phyloP scores from a whole-genome alignment of 2,888 invertebrate genomes.

The Protonemura montana region DNA sequence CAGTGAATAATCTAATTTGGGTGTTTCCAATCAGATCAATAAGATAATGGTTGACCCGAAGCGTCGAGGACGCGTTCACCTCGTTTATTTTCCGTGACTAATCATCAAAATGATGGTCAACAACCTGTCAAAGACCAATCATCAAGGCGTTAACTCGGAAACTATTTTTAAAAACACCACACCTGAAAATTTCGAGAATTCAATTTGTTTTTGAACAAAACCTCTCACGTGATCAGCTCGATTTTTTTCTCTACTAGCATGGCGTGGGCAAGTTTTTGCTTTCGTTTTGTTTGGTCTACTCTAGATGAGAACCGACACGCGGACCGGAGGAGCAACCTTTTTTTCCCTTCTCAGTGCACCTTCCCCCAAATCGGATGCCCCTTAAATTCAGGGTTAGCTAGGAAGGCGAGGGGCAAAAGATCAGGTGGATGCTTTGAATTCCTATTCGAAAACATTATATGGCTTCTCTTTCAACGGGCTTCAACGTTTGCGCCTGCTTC shows the following conservation, averaged over 20 bases:
- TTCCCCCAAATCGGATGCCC: slow-evolving; percentile 19
- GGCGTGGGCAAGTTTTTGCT: neutral
- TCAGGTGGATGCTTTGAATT: slow-evolving; percentile 34
- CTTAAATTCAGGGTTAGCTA: neutral
- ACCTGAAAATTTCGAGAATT: slow-evolving; percentile 27
- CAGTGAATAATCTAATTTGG: neutral
- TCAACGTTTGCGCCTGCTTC: neutral
- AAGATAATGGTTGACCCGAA: neutral
- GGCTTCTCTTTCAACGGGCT: slow-evolving; percentile 19
- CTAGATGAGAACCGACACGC: slow-evolving; percentile 13
- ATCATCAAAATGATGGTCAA: slow-evolving; percentile 7
- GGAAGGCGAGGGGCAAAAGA: neutral
- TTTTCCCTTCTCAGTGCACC: neutral
- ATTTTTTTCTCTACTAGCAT: neutral
- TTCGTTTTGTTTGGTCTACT: neutral
- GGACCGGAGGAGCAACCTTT: neutral
- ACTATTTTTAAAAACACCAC: slow-evolving; percentile 10
- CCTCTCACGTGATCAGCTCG: neutral
- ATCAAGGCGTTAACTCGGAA: slow-evolving; percentile 27
- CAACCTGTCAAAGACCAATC: neutral
- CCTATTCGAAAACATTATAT: neutral
- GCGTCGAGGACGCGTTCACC: neutral
- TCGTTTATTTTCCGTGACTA: slow-evolving; percentile 12
- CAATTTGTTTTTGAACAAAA: slow-evolving; percentile 17
- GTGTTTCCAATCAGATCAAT: neutral